Evolutionary conservation across 2,797 vertebrate species (phyloP), one percentile per base, ranked within the genome.

Genomic region (Netta rufina): DNA sequence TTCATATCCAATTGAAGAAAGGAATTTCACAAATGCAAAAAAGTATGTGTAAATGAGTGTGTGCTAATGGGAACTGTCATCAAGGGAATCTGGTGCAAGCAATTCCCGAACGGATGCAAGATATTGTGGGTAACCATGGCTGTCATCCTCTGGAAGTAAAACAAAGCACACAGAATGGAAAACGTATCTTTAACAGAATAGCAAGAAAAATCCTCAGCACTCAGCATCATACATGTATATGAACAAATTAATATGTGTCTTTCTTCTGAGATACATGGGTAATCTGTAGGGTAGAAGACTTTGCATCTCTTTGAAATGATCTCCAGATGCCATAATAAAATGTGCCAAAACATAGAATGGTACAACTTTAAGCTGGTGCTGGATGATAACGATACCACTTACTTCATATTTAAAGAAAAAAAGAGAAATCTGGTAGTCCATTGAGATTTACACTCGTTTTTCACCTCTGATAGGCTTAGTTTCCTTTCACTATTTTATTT

Each of bases 51-150:
- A 95, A 96, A 95, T 97, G 94, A 97, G 94, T 27, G 79, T 80
- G 93, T 82, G 95, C 72, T 96, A 97, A 96, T 96, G 91, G 95
- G 81, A 96, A 91, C 95, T 96, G 85, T 96, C 95, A 96, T 69
- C 93, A 78, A 33, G n/a, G 24, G 87, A 93, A 90, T 83, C 66
- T 81, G 87, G 72, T 69, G 78, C 81, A 54, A 87, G 66, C 77
- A 84, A 60, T 93, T 97, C 93, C 92, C 21, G 13, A 89, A 84
- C 1, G 72, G 86, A 95, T 95, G 77, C 41, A 43, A 94, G 92
- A 83, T 92, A 43, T 19, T 47, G 38, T 62, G 79, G 84, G 66
- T 92, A 91, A 75, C 69, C 22, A 39, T 72, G 65, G 61, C 5
- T 82, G 61, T 56, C 71, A 65, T 83, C 57, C 25, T 76, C 81